These are phyloP conservation scores for Mormoops blainvillei DNA, from an alignment of 2,113 vertebrate genomes.

Conservation along the genomic window DNA sequence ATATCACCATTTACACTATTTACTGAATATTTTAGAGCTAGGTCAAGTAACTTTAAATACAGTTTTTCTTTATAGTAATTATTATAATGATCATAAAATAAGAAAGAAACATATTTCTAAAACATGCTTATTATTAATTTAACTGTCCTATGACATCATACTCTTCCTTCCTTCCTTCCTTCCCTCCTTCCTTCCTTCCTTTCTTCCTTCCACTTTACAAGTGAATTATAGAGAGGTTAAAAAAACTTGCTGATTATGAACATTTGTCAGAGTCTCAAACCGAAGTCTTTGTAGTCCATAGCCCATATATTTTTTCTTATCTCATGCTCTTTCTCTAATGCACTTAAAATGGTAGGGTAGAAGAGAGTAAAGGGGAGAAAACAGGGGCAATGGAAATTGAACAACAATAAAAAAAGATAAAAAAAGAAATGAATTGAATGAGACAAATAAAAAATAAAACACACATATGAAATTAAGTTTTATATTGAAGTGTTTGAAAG, in stretches of 20 bases:
- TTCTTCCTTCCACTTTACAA: not conserved
- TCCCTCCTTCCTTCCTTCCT: not conserved
- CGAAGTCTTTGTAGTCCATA: not conserved
- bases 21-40: not conserved
- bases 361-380: too few species aligned
- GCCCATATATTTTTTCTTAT: not conserved
- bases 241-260: not conserved
- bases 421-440: too few species aligned
- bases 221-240: not conserved
- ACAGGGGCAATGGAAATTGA: too few species aligned
- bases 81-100: not conserved
- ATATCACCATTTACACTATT: not conserved
- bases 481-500: not conserved
- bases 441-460: too few species aligned
- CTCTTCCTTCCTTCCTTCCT: not conserved
- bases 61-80: not conserved
- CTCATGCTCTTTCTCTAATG: not conserved
- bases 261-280: not conserved
- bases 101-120: not conserved
- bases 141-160: not conserved
- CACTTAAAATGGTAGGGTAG: not conserved
- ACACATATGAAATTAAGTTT: not conserved
- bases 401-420: too few species aligned
- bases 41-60: not conserved
- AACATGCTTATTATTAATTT: not conserved